A percentile compares a stretch with the other conserved stretches of the same genome.
Evolutionary conservation across 53 echinoderm and acorn worm genomes (phyloP).

Genomic region (Apostichopus leukothele): DNA sequence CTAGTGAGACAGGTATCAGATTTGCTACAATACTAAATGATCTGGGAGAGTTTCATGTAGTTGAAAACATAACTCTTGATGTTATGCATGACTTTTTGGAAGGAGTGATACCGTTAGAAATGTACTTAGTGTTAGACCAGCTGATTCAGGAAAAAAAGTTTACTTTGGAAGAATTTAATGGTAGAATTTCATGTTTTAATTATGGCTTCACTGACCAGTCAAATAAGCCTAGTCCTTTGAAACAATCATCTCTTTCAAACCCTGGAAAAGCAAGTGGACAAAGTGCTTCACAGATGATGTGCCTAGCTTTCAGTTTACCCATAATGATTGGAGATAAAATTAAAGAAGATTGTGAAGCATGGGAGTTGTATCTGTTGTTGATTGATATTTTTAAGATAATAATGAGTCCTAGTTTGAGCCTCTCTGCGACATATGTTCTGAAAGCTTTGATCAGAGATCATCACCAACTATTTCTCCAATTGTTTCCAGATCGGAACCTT

Average conservation of each 20-base stretch:
- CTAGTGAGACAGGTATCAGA: constrained; percentile 36
- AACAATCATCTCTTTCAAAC: not conserved
- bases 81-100: constrained; percentile 63
- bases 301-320: constrained; percentile 33
- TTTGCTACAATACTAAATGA: constrained; percentile 42
- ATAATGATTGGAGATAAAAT: constrained; percentile 30
- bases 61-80: constrained; percentile 48
- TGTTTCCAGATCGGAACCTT: constrained; percentile 45
- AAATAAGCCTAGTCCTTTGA: constrained; percentile 46
- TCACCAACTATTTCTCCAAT: constrained; percentile 26
- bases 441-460: constrained; percentile 50
- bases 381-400: constrained; percentile 28
- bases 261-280: not conserved
- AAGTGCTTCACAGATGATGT: constrained; percentile 48
- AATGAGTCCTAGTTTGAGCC: constrained; percentile 36
- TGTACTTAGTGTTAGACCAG: constrained; percentile 51
- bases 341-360: constrained; percentile 36
- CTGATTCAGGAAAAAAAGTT: constrained; percentile 37
- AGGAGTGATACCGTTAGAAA: constrained; percentile 59
- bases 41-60: constrained; percentile 56
- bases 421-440: constrained; percentile 33
- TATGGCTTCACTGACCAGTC: constrained; percentile 57
- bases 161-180: constrained; percentile 52
- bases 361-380: constrained; percentile 27
- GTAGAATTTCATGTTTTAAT: constrained; percentile 55